Evolutionary conservation across 2,797 vertebrate species (phyloP), one percentile per base, ranked within the genome.

Genomic region (Tapirus indicus): DNA sequence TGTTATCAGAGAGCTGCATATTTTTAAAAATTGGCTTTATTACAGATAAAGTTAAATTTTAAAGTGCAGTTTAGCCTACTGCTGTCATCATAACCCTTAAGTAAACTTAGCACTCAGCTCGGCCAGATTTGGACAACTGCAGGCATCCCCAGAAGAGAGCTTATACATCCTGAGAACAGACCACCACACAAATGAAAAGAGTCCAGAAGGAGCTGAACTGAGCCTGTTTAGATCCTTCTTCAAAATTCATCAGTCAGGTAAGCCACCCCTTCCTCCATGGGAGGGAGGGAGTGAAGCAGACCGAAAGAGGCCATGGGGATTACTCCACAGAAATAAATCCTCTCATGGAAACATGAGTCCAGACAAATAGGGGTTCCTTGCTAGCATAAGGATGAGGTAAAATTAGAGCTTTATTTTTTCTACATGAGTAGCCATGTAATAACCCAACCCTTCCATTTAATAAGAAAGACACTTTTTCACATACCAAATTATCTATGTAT

Each of bases 381-480:
- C 60, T 60, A 60, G 56, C 3, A 54, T 4, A 35, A 88, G n/a
- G 29, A 80, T n/a, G 18, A 78, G 27, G 25, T 68, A 29, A 82
- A 95, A 74, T 17, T 72, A n/a, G 18, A 92, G 21, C 9, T 87
- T 94, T 47, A 52, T n/a, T 52, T 74, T 56, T 41, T 4, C 21
- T 41, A 60, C 68, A 54, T n/a, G 44, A 47, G 47, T 69, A 49
- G 17, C 12, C 68, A 82, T 29, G 4, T 83, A 56, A 72, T 86
- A 89, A 88, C n/a, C 8, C 18, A 72, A n/a, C 1, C 25, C 86
- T 83, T 41, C 62, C 21, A 83, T 64, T 84, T 88, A 88, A 80
- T 71, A 16, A 79, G 58, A 92, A 96, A 95, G 60, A 20, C 38
- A 74, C 12, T 74, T 92, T 90, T 92, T 84, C 60, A 84, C 7